Conservation (phyloP, 1,140 invertebrate genomes). For the Formica selysi region DNA sequence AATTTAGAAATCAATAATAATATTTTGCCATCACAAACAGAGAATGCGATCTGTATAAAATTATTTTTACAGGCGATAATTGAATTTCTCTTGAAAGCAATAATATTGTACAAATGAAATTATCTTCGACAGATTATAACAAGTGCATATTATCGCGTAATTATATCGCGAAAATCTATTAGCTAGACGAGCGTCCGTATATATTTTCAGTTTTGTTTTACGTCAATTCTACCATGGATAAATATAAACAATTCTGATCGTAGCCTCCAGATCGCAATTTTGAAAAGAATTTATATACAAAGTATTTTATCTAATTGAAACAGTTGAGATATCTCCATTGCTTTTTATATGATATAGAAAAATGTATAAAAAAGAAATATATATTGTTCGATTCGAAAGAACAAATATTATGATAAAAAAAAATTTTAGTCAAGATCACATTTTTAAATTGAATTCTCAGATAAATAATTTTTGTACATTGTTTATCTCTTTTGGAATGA, state of each 20-base stretch:
- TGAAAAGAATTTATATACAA: conserved; percentile 1
- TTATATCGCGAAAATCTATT: neutral
- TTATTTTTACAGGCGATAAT: neutral
- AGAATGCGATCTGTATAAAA: neutral
- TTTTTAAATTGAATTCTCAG: too few species aligned
- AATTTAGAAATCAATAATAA: neutral
- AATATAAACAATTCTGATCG: neutral
- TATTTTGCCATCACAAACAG: neutral
- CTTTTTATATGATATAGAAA: too few species aligned
- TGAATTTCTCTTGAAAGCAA: neutral
- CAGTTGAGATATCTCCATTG: too few species aligned
- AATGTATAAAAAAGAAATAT: too few species aligned
- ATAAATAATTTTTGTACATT: too few species aligned
- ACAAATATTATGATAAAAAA: too few species aligned
- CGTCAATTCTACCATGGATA: neutral
- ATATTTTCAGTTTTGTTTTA: neutral
- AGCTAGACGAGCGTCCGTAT: neutral
- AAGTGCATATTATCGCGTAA: neutral
- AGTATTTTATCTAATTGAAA: too few species aligned
- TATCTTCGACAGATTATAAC: neutral
- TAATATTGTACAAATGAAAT: neutral
- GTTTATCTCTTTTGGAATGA: too few species aligned
- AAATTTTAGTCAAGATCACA: too few species aligned
- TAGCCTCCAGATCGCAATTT: neutral
- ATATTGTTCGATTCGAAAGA: too few species aligned